Conservation (phyloP, 1,140 invertebrate species). For the Harlomillsia oculata region DNA sequence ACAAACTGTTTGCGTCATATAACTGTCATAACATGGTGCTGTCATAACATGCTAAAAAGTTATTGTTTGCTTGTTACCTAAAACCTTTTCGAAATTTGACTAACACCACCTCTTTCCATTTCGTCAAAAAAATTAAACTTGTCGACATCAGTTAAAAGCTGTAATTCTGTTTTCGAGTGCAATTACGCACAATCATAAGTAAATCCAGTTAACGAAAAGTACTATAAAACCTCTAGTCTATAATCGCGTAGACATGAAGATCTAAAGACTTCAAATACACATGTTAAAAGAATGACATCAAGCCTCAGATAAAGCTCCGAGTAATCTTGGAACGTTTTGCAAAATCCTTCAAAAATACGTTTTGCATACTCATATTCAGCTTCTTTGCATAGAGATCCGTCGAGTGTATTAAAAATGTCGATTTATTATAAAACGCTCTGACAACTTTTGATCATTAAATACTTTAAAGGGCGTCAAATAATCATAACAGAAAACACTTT, state of each 20-base stretch:
- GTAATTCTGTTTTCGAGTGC: conserved; percentile 21
- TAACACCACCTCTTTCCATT: conserved; percentile 29
- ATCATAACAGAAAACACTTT: conserved; percentile 15
- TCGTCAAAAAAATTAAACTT: conserved; percentile 36
- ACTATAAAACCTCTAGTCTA: conserved; percentile 36
- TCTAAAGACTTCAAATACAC: conserved; percentile 38
- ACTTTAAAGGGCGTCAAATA: conserved; percentile 14
- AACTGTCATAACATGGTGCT: conserved; percentile 9
- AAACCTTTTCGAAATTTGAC: conserved; percentile 26
- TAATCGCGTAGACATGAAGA: conserved; percentile 12
- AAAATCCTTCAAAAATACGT: conserved; percentile 36
- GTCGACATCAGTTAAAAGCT: conserved; percentile 35
- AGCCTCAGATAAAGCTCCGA: conserved; percentile 36
- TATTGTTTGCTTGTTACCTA: conserved; percentile 27
- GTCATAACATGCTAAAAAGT: conserved; percentile 25
- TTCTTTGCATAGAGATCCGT: not conserved
- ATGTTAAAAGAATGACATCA: conserved; percentile 30
- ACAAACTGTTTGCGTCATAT: conserved; percentile 36
- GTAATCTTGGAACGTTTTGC: conserved; percentile 35
- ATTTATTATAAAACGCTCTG: conserved; percentile 6
- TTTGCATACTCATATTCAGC: conserved; percentile 36
- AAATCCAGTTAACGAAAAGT: conserved; percentile 36
- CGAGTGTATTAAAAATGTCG: conserved; percentile 26
- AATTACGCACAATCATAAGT: conserved; percentile 36
- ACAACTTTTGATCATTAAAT: conserved; percentile 32